A percentile compares a stretch with the other conserved stretches of the same genome.
These are phyloP conservation scores for Gymnocheta viridis DNA, from an alignment of 2,888 invertebrate species.

Conservation along the genomic window DNA sequence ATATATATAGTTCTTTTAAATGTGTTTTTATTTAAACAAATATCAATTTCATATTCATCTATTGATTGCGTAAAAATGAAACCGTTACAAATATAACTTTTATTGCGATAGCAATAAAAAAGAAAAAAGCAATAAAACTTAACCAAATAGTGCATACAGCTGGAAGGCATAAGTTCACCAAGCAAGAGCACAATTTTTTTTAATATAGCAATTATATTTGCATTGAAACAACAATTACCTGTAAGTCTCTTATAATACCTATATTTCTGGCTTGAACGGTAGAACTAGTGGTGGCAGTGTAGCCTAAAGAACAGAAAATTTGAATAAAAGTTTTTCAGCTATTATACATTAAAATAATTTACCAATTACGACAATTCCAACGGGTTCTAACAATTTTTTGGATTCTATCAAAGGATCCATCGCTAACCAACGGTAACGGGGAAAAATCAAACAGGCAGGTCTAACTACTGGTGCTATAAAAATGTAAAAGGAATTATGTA, in stretches of 20 bases:
- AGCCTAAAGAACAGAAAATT: slow-evolving; percentile 77
- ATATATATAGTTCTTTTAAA: not conserved
- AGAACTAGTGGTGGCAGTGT: slow-evolving; percentile 83
- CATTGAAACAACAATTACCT: too few relatives aligned
- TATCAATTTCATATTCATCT: too few relatives aligned
- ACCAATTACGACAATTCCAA: slow-evolving; percentile 83
- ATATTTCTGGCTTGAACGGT: slow-evolving; percentile 82
- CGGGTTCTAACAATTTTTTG: slow-evolving; percentile 78
- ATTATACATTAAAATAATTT: slow-evolving; percentile 70
- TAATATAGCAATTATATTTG: too few relatives aligned
- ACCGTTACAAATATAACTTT: too few relatives aligned
- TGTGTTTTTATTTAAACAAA: too few relatives aligned
- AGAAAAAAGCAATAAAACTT: too few relatives aligned
- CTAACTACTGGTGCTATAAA: slow-evolving; percentile 1
- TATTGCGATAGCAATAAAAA: too few relatives aligned
- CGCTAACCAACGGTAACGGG: slow-evolving; percentile 83
- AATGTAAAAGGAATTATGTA: not conserved
- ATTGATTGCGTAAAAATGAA: too few relatives aligned
- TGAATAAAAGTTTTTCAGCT: not conserved
- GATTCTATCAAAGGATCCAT: slow-evolving; percentile 81
- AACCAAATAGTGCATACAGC: too few relatives aligned
- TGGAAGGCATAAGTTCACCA: too few relatives aligned
- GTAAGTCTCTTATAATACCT: slow-evolving; percentile 82
- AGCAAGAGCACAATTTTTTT: too few relatives aligned
- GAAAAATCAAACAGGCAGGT: slow-evolving; percentile 74